Evolutionary conservation across 2,797 vertebrate species (phyloP).

Genomic region (Poeciliopsis turneri): DNA sequence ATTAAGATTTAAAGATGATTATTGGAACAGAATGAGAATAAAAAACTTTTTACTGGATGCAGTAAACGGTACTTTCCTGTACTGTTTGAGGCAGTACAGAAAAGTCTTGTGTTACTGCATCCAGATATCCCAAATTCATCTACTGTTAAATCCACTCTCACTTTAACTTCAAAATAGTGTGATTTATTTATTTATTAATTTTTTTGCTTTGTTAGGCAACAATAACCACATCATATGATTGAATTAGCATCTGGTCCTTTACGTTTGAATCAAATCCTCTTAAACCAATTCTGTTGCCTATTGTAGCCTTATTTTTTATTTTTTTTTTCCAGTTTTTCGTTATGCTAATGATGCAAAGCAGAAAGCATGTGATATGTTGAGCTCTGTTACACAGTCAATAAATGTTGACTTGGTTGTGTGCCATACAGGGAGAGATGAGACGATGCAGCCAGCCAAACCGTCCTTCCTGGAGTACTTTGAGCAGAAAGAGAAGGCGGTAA

Average conservation of each 20-base stretch:
- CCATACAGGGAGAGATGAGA: slow-evolving; percentile 87
- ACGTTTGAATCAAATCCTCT: neutral
- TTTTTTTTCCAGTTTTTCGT: too few species aligned
- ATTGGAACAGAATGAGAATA: neutral
- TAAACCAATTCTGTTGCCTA: neutral
- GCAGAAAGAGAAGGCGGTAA: slow-evolving; percentile 92
- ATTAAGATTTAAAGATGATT: neutral
- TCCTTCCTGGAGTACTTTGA: slow-evolving; percentile 98
- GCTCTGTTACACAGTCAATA: neutral
- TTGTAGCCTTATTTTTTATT: neutral
- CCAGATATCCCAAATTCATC: neutral
- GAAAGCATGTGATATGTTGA: neutral
- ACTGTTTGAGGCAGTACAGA: neutral
- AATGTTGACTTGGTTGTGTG: slow-evolving; percentile 11
- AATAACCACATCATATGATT: neutral
- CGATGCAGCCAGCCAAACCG: slow-evolving; percentile 88
- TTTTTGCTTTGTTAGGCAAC: neutral
- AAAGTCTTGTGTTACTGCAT: neutral
- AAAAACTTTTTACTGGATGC: neutral
- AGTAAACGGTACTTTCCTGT: too few species aligned
- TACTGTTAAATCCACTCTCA: neutral
- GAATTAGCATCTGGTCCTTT: neutral
- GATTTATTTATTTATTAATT: neutral
- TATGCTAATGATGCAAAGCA: neutral
- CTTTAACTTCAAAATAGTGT: neutral